Evolutionary conservation across 2,113 vertebrate genomes (phyloP), one percentile per base, ranked within the genome.

Genomic region (Psittacara wagleri): DNA sequence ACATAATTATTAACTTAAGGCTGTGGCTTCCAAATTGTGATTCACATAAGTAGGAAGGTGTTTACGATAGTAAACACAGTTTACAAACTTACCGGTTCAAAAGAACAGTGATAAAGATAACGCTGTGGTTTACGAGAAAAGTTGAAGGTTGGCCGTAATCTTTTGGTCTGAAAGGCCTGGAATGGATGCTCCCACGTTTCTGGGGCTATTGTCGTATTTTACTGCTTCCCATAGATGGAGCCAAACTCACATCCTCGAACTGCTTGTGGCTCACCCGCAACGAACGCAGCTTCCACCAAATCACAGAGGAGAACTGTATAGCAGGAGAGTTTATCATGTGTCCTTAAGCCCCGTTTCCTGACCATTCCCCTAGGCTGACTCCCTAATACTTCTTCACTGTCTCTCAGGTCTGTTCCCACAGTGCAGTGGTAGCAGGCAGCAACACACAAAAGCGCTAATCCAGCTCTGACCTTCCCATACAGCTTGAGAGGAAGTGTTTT

Each of bases 181-280:
- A 52, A 16, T 17, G 24, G 55, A 24, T 46, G 10, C 20, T 59
- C 57, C 9, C 54, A 8, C 13, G 0, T 67, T 83, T 33, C 67
- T 46, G 63, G 49, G 28, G 46, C 74, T 83, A 13, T 19, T 95
- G 92, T 55, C 92, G 55, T 94, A 37, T 81, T 88, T 90, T 79
- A 20, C 27, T 35, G 49, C 27, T 95, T 86, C 93, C 95, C 83
- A 48, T 81, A 97, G 96, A 59, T 94, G 95, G 95, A 95, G 93
- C 96, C 96, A 95, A 80, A 77, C 68, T 74, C 73, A 81, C 72
- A 31, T 51, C 7, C 1, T 86, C 79, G 14, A 15, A 28, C 46
- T 48, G 63, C 41, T 2, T 49, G 51, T 69, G 44, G 46, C 72
- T 88, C 86, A 8, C 49, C 35, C 6, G n/a, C 8, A 15, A 25